Evolutionary conservation across 2,113 vertebrate species (phyloP), one percentile per base, ranked within the genome.

Genomic region (Leucoraja erinaceus): DNA sequence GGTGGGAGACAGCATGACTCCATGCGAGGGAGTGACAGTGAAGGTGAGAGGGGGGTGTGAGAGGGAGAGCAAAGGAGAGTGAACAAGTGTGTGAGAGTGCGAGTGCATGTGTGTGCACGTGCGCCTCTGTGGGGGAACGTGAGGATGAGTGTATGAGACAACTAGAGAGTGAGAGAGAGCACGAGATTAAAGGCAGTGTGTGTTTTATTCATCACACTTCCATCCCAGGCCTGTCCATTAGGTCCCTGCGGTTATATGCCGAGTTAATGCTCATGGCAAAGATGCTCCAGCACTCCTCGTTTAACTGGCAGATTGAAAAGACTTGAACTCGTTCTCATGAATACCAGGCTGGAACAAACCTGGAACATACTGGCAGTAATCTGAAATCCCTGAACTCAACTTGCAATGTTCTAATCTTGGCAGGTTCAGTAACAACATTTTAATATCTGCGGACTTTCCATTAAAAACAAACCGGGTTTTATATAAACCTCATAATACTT

Each of bases 401-500:
- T 54, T 91, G 90, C 90, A 91, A 91, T 38, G 22, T 70, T 72
- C 68, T 38, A 91, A 54, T 54, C 20, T 91, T 91, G 90, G 90
- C 90, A 74, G 33, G 68, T 74, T 72, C 31, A 47, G 66, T 25
- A 72, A 91, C 68, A 72, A 72, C 66, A 74, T 91, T 91, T 38
- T 54, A 70, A 72, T 91, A 70, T 72, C 90, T 91, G 31, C 31
- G 33, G 88, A 91, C 88, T 72, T 72, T 70, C 68, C 90, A 91
- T 91, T 72, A 72, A 91, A 74, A 72, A 47, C 63, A 91, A 70
- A 72, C 31, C 38, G 33, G 68, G 66, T 91, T 88, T 91, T 91
- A 70, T 74, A 47, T 74, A 91, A 91, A 91, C 90, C 90, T 91
- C 90, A 72, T 28, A 91, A 72, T 72, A 70, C 90, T 91, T 91